Base-by-base conservation (phyloP, 2,888 invertebrate species). In the Hipparchia sbordonii region DNA sequence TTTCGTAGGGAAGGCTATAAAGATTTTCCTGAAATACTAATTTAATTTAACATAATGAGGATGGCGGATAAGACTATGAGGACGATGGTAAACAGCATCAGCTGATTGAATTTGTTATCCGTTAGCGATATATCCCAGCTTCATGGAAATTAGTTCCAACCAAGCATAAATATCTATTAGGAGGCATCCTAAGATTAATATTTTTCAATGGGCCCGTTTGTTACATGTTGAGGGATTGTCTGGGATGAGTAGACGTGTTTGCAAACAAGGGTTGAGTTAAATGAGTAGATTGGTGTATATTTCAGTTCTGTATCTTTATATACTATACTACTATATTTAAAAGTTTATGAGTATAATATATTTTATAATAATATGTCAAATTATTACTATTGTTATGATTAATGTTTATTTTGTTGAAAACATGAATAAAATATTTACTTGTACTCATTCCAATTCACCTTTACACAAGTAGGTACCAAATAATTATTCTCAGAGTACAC, bases 131-230 rank as follows among this genome's bases (percentile, higher is more conserved):
- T 79, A 81, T 83, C 86, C 74, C 65, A 63, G 72, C 70, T 87
- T 87, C 84, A 82, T 84, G 84, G 82, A 88, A 88, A 93, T 93
- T 93, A 92, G 84, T 84, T 91, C 83, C 89, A 82, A 77, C 88
- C 88, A 88, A 85, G 91, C 93, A 92, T 92, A 92, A 93, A 93
- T 92, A 93, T 92, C 93, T 92, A 92, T 93, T 89, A 93, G 82
- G 85, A 85, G 82, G 83, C 84, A 84, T 84, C 81, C 79, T 79
- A 84, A 87, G 89, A 90, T 92, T 92, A 90, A 92, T 91, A 92
- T 92, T 93, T 93, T 93, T 92, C 91, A 86, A 83, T 85, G 82
- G 82, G 79, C 81, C 77, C 82, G 82, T 84, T 85, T 83, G 82
- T 84, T 83, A 82, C 82, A 82, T 82, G 82, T 82, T 85, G 83